Evolutionary conservation across 2,113 vertebrate species (phyloP), one percentile per base, ranked within the genome.

Genomic region (Myotis davidii): DNA sequence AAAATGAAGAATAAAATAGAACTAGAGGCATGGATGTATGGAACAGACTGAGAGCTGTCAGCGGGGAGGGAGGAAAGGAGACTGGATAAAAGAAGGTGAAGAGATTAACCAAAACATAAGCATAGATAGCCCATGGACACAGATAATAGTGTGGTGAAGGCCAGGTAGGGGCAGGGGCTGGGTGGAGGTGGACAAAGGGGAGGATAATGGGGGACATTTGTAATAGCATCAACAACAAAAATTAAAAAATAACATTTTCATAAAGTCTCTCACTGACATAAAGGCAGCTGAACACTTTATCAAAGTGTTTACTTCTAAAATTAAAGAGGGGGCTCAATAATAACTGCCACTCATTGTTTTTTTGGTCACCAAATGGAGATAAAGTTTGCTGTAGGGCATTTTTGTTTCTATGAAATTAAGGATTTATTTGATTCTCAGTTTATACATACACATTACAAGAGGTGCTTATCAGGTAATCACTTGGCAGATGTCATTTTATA

Each of bases 201-300:
- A 17, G 29, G 64, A n/a, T 27, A 65, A 65, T n/a, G 64, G 64
- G 29, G 29, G 64, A n/a, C 64, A n/a, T 32, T 16, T 65, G 64
- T 65, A 65, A n/a, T n/a, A 65, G 29, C 29, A 32, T 65, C 29
- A 65, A 65, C 6, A 65, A 32, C 32, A 64, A 93, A 88, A 17
- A 74, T 61, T 59, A 32, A 78, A 92, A 91, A 73, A 85, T 65
- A 93, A 81, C 21, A 79, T 48, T 90, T 85, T 86, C 16, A 54
- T 83, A 79, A 79, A 89, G 32, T 74, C 39, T 94, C 70, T 93
- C 50, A 27, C 14, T 25, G 72, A 72, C 83, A 13, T 37, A 81
- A 95, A 87, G 76, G 56, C n/a, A 84, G 56, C 32, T 48, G 25
- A 84, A 88, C 48, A 64, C 59, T 83, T 78, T 52, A 69, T 29